Evolutionary conservation across 2,888 invertebrate species (phyloP), one percentile per base, ranked within the genome.

Genomic region (Ophraella communa): DNA sequence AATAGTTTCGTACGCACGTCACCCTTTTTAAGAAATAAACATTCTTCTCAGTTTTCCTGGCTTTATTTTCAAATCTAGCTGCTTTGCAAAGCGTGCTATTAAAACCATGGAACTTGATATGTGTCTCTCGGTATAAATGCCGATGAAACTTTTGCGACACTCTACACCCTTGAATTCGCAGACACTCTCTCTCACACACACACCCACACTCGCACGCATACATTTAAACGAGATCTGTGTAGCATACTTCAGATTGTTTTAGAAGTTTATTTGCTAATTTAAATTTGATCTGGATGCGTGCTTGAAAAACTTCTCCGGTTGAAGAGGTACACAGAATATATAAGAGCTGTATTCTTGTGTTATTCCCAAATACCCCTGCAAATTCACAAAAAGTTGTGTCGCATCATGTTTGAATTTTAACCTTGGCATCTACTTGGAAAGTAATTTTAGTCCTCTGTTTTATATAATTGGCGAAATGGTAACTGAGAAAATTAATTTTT

Each of bases 221-320:
- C 57, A 51, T 51, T 39, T 24, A 23, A 47, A 20, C 20, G 56
- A 51, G 58, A 49, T 59, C 39, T n/a, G n/a, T 59, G 59, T 51
- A 59, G 59, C 23, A 59, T 52, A 51, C 51, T 51, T 56, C 56
- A 56, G 18, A 56, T 56, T 56, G 56, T 56, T 56, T 14, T 18
- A 8, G 14, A 51, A 51, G 49, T 51, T 51, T 51, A 51, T 51
- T 24, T 27, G 21, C 49, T 27, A 51, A 51, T 51, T 51, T 27
- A 14, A 51, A 51, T 24, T 51, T 51, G 49, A 51, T 51, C 49
- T 51, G 10, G 27, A 7, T 27, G 10, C 27, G 14, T 51, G 27
- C 27, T 51, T 27, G 49, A 51, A 51, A 30, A 51, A 27, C 27
- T 51, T 51, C 17, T 11, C 24, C 27, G 17, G 49, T 27, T 51